Base-by-base conservation (phyloP, 2,113 vertebrate genomes). In the Silurus glanis region DNA sequence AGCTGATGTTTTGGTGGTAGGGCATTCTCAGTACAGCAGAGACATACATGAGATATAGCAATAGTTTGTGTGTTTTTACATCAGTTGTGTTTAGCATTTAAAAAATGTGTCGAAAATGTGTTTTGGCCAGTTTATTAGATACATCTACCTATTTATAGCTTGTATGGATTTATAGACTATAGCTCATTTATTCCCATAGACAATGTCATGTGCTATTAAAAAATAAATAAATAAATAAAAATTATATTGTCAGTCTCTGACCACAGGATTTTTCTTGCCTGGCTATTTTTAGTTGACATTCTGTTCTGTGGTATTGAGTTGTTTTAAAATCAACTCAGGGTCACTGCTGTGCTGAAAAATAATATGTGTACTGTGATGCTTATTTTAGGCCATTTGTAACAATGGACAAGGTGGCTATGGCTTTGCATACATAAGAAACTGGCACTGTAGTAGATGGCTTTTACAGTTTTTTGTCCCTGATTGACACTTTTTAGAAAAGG, bases 261-360 rank as follows among this genome's bases (percentile, higher is more conserved):
- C 72, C 47, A 51, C 5, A 53, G 21, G 10, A 75, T 21, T 51
- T 19, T 19, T 79, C 76, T 37, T 37, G 76, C n/a, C 25, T 28
- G 76, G 53, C 56, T 79, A 79, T 56, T 80, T 25, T 58, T 56
- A 80, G 76, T 79, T 58, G 16, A 79, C 55, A 58, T n/a, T 58
- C 25, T 58, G 53, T 28, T 56, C 53, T 78, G 53, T 78, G 25
- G 14, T 53, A 79, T 79, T 58, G 25, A 28, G n/a, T 7, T 80
- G 76, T 55, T 80, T 80, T 80, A 58, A 59, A 58, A 80, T 80
- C 16, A 58, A 80, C 76, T 37, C 55, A 37, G 55, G 58, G 76
- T 58, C 55, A 80, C 51, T 37, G 76, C 25, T 58, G 25, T 80
- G 25, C 76, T 58, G 25, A 58, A 59, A 37, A 80, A 80, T 80